Evolutionary conservation across 2,113 vertebrate genomes (phyloP), one percentile per base, ranked within the genome.

Genomic region (Chloroceryle aenea): DNA sequence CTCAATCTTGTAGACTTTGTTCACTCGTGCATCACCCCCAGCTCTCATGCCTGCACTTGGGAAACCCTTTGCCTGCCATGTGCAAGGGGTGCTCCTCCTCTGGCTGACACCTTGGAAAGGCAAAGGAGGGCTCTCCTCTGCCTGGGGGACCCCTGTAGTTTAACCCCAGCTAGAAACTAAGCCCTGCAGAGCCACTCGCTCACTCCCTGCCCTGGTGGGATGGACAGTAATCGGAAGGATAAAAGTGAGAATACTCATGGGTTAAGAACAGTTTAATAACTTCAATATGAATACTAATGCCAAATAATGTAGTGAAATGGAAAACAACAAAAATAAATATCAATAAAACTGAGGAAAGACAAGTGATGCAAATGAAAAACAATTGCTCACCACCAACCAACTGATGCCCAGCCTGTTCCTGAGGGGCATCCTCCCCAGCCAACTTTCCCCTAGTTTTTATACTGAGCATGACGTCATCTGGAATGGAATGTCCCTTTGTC

Each of bases 21-120:
- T 66, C 29, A 7, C 61, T 52, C 1, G 0, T 72, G n/a, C 58
- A 48, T 72, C 26, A n/a, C 10, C 23, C 32, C 42, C 26, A 43
- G 30, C 25, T 43, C 59, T 84, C 4, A 3, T 9, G 14, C 14
- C 29, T 0, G 0, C 20, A 6, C 26, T 42, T 47, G 67, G 62
- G 62, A 80, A 86, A 36, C 6, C 27, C 48, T 71, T 58, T 3
- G 3, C 48, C 29, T 58, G 61, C 10, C 4, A 0, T 12, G 13
- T 68, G 47, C 8, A 47, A 56, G 22, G 21, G 10, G 7, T 29
- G 45, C 9, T 50, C 12, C 71, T 63, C 30, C 61, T 30, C 58
- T 15, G 19, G 30, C 20, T 61, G 68, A 15, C 8, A 7, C 32
- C 29, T 74, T 6, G 17, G 69, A 20, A 45, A 36, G 32, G 34